Evolutionary conservation across 2,113 vertebrate genomes (phyloP), one percentile per base, ranked within the genome.

Genomic region (Phaetusa simplex): DNA sequence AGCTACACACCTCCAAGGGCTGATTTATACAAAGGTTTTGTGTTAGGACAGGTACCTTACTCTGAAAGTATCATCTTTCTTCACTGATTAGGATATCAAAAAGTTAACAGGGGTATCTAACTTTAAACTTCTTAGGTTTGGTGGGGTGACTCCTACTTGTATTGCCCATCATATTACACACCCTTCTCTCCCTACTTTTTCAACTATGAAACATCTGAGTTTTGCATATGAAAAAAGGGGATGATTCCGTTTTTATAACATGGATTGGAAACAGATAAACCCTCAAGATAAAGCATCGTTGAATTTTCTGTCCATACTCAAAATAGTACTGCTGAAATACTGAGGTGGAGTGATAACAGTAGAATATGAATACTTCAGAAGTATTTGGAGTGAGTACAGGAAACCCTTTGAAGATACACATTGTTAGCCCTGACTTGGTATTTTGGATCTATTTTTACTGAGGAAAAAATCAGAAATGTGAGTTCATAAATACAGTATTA

Each of bases 1-100:
- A 62, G 12, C 11, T 45, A 38, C 45, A n/a, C 5, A 50, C 6
- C 16, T 83, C 38, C 49, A 65, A 65, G 34, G 43, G 14, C 47
- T 58, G 23, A n/a, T 45, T 59, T 4, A 14, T 26, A 22, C 6
- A 53, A 45, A 71, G 27, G 59, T 55, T 73, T 81, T 59, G 0
- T 84, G 4, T 69, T 84, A 73, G 16, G 38, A 64, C 6, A 71
- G 27, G 6, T 43, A 36, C 8, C 40, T 86, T 61, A 14, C 18
- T 81, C 18, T 50, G 26, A 69, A 77, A 69, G 3, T n/a, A 29
- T 42, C 0, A 0, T 45, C 8, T 32, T 65, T 84, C 12, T 21
- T 83, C n/a, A 23, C 22, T 73, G 14, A 47, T 59, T 82, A 82
- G 27, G 22, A 15, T 83, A 59, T 42, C 8, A 45, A 40, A 88